These are phyloP conservation scores for Thymelicus lineola DNA, from an alignment of 2,888 invertebrate genomes.

Conservation along the genomic window DNA sequence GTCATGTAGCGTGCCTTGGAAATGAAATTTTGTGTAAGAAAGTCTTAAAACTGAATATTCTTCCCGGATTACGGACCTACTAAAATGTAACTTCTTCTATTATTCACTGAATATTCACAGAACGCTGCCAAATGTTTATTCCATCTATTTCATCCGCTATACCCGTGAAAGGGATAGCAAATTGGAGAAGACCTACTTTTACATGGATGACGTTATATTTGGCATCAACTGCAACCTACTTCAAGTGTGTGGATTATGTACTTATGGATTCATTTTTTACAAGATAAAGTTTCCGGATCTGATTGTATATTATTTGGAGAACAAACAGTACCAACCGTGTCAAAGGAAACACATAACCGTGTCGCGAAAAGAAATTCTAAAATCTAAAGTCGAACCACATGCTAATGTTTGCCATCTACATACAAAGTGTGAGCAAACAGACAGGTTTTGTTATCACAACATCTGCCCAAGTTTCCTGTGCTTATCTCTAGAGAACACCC, in stretches of 20 bases:
- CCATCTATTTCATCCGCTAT: conserved; percentile 32
- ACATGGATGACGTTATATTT: conserved; percentile 33
- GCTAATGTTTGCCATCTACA: conserved; percentile 37
- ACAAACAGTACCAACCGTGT: conserved; percentile 25
- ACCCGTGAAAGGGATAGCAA: conserved; percentile 35
- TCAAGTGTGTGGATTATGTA: conserved; percentile 19
- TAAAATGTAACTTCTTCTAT: conserved; percentile 33
- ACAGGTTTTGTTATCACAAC: conserved; percentile 39
- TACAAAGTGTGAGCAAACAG: conserved; percentile 36
- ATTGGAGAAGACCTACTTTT: conserved; percentile 32
- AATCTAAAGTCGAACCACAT: conserved; percentile 35
- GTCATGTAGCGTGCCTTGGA: not conserved
- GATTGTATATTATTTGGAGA: conserved; percentile 21
- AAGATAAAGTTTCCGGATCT: conserved; percentile 23
- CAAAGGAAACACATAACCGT: conserved; percentile 27
- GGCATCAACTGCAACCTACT: conserved; percentile 26
- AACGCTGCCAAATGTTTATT: conserved; percentile 35
- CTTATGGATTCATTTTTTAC: conserved; percentile 21
- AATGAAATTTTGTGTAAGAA: not conserved
- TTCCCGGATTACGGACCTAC: conserved; percentile 8
- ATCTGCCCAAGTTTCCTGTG: conserved; percentile 39
- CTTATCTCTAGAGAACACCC: conserved; percentile 30
- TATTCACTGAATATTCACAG: conserved; percentile 35
- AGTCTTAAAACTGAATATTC: conserved; percentile 7
- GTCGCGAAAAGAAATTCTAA: conserved; percentile 37